Base-by-base conservation (phyloP, 2,888 invertebrate genomes). In the Psylliodes chrysocephalus region DNA sequence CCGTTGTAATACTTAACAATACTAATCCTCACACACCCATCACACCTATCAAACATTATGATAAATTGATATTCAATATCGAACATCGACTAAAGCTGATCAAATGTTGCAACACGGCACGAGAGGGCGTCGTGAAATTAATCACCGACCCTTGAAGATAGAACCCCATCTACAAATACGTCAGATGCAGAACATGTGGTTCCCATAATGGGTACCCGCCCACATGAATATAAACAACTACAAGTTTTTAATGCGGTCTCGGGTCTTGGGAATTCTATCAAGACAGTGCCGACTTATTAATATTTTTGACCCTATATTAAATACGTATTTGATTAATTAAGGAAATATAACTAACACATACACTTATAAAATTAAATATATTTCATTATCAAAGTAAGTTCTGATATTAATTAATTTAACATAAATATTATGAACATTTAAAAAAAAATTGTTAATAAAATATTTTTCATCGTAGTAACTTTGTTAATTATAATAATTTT, bases 181-280 rank as follows among this genome's bases (percentile, higher is more conserved):
- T 75, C 77, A 73, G 72, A 71, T 68, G 68, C 74, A 77, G 73
- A 75, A 71, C 75, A 73, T 74, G 75, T 73, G 73, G 74, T 77
- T 77, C 77, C 73, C 75, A 71, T 75, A 74, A 73, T 74, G 74
- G 72, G 73, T 74, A 74, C 70, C 67, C 72, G 73, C 73, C 73
- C 67, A 73, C 73, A 67, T 67, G 60, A 60, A 67, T 65, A 68
- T 65, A 68, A 68, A 71, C 68, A 66, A 68, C 70, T 71, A 69
- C 71, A 59, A 71, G 68, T 73, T 71, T 71, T 73, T 71, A 72
- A 71, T 70, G 69, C 63, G 60, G 69, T 62, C 68, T 68, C 63
- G 67, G 60, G 69, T 62, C 68, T 68, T 64, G 67, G 68, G 62
- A 62, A 69, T 68, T 68, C 64, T 47, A 56, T 15, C 19, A 14